phyloP scores from a whole-genome alignment of 1,140 invertebrate genomes.

The Caenorhabditis tropicalis region DNA sequence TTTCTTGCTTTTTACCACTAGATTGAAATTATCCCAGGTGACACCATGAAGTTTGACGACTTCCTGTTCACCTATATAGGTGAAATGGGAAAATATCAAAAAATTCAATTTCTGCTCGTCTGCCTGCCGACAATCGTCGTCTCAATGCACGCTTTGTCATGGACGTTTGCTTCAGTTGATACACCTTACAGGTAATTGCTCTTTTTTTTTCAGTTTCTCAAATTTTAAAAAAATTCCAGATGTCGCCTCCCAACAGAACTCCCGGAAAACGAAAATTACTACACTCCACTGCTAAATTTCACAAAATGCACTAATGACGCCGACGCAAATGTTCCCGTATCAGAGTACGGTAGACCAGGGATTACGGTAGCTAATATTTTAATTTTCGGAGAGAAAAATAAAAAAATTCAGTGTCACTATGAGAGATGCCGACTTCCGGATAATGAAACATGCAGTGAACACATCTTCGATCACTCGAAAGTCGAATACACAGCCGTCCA shows the following conservation, averaged over 20 bases:
- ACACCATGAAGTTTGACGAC: slow-evolving; percentile 71
- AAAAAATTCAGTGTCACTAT: slow-evolving; percentile 40
- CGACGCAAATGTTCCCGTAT: background rate
- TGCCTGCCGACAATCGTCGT: slow-evolving; percentile 70
- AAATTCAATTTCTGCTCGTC: slow-evolving; percentile 70
- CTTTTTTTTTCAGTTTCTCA: background rate
- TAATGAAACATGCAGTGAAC: slow-evolving; percentile 52
- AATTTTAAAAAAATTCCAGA: slow-evolving; percentile 47
- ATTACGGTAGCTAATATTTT: slow-evolving; percentile 14
- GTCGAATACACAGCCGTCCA: slow-evolving; percentile 64
- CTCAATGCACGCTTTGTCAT: slow-evolving; percentile 69
- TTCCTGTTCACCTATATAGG: slow-evolving; percentile 67
- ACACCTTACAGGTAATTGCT: slow-evolving; percentile 64
- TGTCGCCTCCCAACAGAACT: slow-evolving; percentile 57
- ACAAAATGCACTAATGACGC: slow-evolving; percentile 42
- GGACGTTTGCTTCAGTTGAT: slow-evolving; percentile 69
- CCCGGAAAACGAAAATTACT: slow-evolving; percentile 54
- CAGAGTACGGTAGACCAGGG: slow-evolving; percentile 27
- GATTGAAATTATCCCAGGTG: too few species aligned
- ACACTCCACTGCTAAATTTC: slow-evolving; percentile 41
- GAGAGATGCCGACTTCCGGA: background rate
- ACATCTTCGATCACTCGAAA: slow-evolving; percentile 62
- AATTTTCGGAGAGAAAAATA: background rate
- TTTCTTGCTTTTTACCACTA: background rate
- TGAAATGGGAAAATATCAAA: slow-evolving; percentile 70